Percentiles rank a stretch among this genome's conserved stretches.
Conservation (phyloP, 2,888 invertebrate species). For the Arctia plantaginis region DNA sequence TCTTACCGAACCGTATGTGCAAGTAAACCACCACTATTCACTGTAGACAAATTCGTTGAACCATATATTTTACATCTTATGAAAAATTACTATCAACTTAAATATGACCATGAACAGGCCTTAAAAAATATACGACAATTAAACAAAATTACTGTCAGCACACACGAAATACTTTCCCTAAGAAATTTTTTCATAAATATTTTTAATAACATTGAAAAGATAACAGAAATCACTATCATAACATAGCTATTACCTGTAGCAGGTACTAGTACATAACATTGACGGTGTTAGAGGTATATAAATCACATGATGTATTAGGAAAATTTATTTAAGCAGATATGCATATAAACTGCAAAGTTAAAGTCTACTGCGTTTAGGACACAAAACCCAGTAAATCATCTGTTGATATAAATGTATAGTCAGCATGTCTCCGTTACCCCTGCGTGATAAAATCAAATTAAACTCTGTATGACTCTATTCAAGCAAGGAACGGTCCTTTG, state of each 20-base stretch:
- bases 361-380: not conserved
- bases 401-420: not conserved
- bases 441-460: conserved; percentile 21
- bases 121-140: not conserved
- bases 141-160: not conserved
- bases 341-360: not conserved
- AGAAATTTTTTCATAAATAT: not conserved
- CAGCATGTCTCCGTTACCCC: not conserved
- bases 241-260: too few species aligned
- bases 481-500: conserved; percentile 30
- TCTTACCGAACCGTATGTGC: too few species aligned
- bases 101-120: not conserved
- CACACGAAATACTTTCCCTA: not conserved
- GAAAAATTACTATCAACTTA: not conserved
- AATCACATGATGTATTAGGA: too few species aligned
- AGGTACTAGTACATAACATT: not conserved
- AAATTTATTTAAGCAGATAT: too few species aligned
- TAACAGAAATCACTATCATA: not conserved
- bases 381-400: not conserved
- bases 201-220: not conserved
- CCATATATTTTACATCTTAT: not conserved
- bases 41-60: not conserved
- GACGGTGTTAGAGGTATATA: not conserved
- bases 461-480: conserved; percentile 25
- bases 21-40: not conserved